These are phyloP conservation scores for Rhinolophus ferrumequinum DNA, from an alignment of 2,113 vertebrate genomes.

Conservation along the genomic window DNA sequence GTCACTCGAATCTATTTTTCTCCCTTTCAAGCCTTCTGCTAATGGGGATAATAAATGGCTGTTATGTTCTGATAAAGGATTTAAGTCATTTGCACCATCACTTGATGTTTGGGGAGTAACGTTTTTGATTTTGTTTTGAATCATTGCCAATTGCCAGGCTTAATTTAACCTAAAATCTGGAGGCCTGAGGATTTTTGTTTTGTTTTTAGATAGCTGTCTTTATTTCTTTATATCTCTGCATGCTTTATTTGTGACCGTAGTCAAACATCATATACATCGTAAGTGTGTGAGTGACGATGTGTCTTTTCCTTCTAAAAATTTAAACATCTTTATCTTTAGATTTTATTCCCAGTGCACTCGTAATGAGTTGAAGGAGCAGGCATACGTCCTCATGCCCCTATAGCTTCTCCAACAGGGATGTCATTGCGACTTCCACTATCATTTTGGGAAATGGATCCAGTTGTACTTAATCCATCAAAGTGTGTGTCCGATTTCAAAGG, in stretches of 20 bases:
- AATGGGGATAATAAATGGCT: neutral
- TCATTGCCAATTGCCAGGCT: neutral
- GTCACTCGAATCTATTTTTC: neutral
- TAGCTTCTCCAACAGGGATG: neutral
- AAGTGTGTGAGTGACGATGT: neutral
- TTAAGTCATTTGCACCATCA: neutral
- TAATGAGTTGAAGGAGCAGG: neutral
- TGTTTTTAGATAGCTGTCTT: neutral
- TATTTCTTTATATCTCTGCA: neutral
- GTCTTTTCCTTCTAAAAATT: neutral
- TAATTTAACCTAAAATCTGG: neutral
- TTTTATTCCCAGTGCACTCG: neutral
- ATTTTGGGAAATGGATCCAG: neutral
- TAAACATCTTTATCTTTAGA: neutral
- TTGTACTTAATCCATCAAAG: neutral
- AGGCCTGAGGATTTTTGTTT: neutral
- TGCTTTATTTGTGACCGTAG: neutral
- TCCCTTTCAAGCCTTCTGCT: neutral
- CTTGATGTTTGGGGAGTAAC: neutral
- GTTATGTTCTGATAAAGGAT: neutral
- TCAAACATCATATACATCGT: neutral
- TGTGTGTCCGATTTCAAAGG: neutral
- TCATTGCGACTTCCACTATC: neutral
- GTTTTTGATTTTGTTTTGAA: slow-evolving; percentile 10
- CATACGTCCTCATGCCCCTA: neutral